Evolutionary conservation across 2,113 vertebrate species (phyloP), one percentile per base, ranked within the genome.

Genomic region (Montifringilla adamsi): DNA sequence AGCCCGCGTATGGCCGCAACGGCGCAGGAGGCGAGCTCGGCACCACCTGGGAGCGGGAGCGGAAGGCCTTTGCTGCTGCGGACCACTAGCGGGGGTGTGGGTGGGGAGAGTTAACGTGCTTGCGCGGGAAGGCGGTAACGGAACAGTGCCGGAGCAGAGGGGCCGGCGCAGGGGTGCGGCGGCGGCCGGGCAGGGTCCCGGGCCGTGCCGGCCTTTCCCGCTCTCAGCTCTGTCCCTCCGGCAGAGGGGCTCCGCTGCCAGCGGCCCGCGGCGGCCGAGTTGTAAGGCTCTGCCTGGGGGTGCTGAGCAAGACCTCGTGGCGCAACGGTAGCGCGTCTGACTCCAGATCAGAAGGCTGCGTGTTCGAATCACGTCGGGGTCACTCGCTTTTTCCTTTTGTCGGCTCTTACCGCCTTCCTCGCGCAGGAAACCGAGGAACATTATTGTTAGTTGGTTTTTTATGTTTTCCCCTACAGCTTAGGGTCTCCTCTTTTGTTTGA

Each of bases 291-390:
- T 11, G 77, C 1, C 0, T 0, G 0, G 0, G 0, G 0, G 0
- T 6, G 2, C 20, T 0, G 30, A 87, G 0, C 44, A 74, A 0
- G 97, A 97, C 97, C 97, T 98, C 97, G 97, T 98, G 97, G 97
- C 97, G 97, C 97, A 98, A 98, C 97, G 97, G 97, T 97, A 97
- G 97, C 97, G 97, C 97, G 97, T 98, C 1, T 98, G 97, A 97
- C 97, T 98, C 97, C 97, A 98, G 97, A 98, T 98, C 97, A 97
- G 97, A 98, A 98, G 97, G 97, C 95, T 98, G 97, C 97, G 97
- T 98, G 97, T 98, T 98, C 97, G 97, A 98, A 98, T 98, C 97
- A 97, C 97, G 97, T 98, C 97, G 97, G 97, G 97, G 97, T 92
- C 90, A 98, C 0, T 2, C 0, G 2, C 0, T 0, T 0, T 13